These are phyloP conservation scores for Seriola dumerili DNA, from an alignment of 2,113 vertebrate species.

Conservation along the genomic window DNA sequence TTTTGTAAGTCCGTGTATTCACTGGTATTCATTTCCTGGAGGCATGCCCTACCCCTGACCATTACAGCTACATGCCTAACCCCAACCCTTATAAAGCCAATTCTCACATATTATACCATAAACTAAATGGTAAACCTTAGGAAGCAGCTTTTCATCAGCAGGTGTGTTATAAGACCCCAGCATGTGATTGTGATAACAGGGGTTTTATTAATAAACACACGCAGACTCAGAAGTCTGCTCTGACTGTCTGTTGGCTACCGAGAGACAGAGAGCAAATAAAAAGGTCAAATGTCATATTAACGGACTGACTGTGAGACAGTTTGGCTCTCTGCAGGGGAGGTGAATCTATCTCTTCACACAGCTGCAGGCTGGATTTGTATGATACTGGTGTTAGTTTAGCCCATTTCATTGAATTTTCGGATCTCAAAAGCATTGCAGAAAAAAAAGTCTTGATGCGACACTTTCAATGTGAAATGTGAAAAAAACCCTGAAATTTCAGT, in stretches of 20 bases:
- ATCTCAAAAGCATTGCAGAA: background rate
- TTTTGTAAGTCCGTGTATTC: constrained; percentile 12
- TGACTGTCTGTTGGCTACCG: constrained; percentile 15
- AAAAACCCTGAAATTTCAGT: too few relatives aligned
- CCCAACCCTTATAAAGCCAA: background rate
- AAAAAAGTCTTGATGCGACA: too few relatives aligned
- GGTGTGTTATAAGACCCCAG: background rate
- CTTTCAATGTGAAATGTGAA: too few relatives aligned
- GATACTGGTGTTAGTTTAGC: background rate
- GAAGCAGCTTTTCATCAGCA: background rate
- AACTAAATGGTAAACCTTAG: background rate
- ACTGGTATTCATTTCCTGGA: constrained; percentile 1
- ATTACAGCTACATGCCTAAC: background rate
- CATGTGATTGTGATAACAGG: background rate
- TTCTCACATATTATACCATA: background rate
- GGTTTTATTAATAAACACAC: background rate
- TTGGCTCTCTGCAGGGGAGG: constrained; percentile 38
- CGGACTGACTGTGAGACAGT: constrained; percentile 24
- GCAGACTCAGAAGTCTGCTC: background rate
- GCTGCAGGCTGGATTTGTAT: constrained; percentile 27
- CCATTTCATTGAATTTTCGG: background rate
- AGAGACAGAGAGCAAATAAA: constrained; percentile 19
- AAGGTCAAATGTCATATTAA: constrained; percentile 49
- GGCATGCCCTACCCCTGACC: background rate
- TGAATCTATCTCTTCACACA: constrained; percentile 17